Evolutionary conservation across 2,888 invertebrate species (phyloP), one percentile per base, ranked within the genome.

Genomic region (Chouioia cunea): DNA sequence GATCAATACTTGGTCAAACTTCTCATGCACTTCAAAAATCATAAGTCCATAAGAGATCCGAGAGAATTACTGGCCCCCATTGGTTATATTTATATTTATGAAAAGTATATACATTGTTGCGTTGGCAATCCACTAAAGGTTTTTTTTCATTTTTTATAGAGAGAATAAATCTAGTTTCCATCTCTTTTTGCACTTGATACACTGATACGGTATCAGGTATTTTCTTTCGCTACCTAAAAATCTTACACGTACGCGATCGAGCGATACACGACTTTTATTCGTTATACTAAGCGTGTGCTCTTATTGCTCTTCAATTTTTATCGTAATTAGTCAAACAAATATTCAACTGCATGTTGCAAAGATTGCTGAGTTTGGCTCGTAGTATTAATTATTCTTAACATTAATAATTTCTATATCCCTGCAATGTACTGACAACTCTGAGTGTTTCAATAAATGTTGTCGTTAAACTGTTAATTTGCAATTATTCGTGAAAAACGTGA

Each of bases 61-160:
- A 84, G 85, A 85, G 80, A 84, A 84, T 85, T 85, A 85, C 85
- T 85, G 85, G 85, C 85, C 85, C 84, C 85, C 79, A 81, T 82
- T 82, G 78, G 75, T 79, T 79, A 79, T 65, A 72, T 56, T 74
- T 74, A 72, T 71, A 74, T 60, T 71, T 68, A 70, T 74, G 70
- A 74, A 44, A 58, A 70, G 57, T 66, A 73, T 71, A 59, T 73
- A 71, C 71, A 73, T 71, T 72, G 70, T 73, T 70, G 70, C 64
- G 60, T 57, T 66, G 74, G 71, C 66, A 69, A 76, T 73, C 73
- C 75, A 75, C 43, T 64, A 62, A 57, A 73, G 59, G 72, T 65
- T 68, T 62, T 23, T 50, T 36, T 20, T 72, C 56, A 52, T 20
- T 59, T 48, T 70, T 52, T 52, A 65, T 68, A 63, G 56, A 71